phyloP scores from a whole-genome alignment of 2,113 vertebrate genomes.

The Pogonocichla stellata region DNA sequence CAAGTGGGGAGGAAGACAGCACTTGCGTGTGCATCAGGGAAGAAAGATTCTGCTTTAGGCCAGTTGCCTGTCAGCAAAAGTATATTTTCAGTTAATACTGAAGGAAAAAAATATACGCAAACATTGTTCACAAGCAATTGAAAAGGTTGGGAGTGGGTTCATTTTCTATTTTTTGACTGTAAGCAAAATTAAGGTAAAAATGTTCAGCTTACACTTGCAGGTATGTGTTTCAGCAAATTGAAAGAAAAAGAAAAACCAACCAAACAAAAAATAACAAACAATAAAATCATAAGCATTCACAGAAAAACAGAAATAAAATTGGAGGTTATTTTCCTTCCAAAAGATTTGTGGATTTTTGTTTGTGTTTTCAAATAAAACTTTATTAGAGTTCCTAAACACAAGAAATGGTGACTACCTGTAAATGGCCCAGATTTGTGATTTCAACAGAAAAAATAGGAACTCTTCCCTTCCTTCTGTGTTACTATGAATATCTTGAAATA shows the following conservation, averaged over 20 bases:
- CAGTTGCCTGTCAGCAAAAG: not conserved
- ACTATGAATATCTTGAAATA: not conserved
- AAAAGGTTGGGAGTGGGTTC: not conserved
- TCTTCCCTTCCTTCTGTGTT: not conserved
- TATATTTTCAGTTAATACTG: not conserved
- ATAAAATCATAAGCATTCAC: not conserved
- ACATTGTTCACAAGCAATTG: not conserved
- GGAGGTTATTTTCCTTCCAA: accelerated
- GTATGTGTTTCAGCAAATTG: not conserved
- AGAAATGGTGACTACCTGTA: not conserved
- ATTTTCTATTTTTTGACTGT: not conserved
- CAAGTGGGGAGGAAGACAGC: not conserved
- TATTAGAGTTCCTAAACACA: not conserved
- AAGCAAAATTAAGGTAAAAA: not conserved
- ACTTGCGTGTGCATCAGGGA: not conserved
- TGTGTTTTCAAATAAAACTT: not conserved
- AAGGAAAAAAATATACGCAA: not conserved
- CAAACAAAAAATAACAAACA: not conserved
- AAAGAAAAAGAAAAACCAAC: not conserved
- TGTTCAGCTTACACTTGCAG: not conserved
- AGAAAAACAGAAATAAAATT: not conserved
- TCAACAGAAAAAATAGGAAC: not conserved
- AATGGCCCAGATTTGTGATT: not conserved
- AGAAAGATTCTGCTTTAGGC: not conserved
- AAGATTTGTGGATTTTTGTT: accelerated